Evolutionary conservation across 37 sponge, comb jelly and placozoan species (phyloP).

Genomic region (Spongilla lacustris): DNA sequence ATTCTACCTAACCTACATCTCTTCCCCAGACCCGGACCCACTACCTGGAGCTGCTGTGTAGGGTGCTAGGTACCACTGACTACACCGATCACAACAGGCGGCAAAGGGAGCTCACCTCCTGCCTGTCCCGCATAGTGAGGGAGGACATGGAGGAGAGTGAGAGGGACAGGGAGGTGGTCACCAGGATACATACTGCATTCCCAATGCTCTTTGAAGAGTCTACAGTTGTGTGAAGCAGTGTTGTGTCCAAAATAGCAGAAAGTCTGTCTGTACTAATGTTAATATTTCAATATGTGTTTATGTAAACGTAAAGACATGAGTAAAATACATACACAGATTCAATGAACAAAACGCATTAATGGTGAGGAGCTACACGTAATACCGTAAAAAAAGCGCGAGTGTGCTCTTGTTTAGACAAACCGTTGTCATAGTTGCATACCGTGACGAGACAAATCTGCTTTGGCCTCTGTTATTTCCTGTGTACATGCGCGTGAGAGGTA

Average conservation of each 20-base stretch:
- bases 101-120: constrained; percentile 28
- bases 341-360: too few relatives aligned
- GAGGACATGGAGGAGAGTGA: constrained; percentile 49
- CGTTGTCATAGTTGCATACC: constrained; percentile 46
- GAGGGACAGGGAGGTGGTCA: constrained; percentile 53
- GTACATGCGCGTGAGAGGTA: not conserved
- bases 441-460: constrained; percentile 40
- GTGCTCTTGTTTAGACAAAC: too few relatives aligned
- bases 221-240: constrained; percentile 20
- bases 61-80: constrained; percentile 62
- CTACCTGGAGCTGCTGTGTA: constrained; percentile 69
- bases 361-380: too few relatives aligned
- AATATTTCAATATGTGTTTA: too few relatives aligned
- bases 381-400: too few relatives aligned
- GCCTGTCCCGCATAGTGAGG: constrained; percentile 57
- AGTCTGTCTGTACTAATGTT: too few relatives aligned
- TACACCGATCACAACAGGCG: constrained; percentile 68
- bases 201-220: constrained; percentile 53
- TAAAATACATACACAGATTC: too few relatives aligned
- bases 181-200: constrained; percentile 47
- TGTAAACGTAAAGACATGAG: too few relatives aligned
- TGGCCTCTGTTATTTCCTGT: constrained; percentile 62
- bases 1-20: not conserved
- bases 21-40: constrained; percentile 53
- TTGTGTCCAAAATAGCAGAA: too few relatives aligned